Evolutionary conservation across 2,797 vertebrate genomes (phyloP), one percentile per base, ranked within the genome.

Genomic region (Chiropotes sagulatus): DNA sequence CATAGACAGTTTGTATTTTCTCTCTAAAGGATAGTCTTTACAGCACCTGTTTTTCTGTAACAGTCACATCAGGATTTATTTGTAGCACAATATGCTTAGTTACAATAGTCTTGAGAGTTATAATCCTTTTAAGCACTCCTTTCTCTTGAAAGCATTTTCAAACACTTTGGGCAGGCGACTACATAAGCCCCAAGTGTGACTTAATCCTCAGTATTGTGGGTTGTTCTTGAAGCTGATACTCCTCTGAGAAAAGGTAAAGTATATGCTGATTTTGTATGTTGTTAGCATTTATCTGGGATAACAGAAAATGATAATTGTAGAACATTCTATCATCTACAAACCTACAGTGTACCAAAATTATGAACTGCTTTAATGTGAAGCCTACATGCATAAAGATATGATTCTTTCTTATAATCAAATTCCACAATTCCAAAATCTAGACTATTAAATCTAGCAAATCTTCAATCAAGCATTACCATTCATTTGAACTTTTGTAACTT

Each of bases 91-190:
- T 82, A 78, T 52, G 76, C 76, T 83, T 90, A 91, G 81, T 97
- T 97, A 91, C 17, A 98, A 94, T 64, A 94, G 96, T 50, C 93
- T 93, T 70, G 97, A 98, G 95, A 97, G 61, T 97, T 97, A 90
- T 88, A 98, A 97, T 94, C 90, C 64, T 93, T 97, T 94, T 89
- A 95, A 97, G 88, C 44, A 46, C 20, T 88, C 36, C 19, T 30
- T 93, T 94, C 57, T 89, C 88, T 97, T 92, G 88, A 96, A 97
- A 91, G 30, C 39, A 61, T 97, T 98, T 92, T 94, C 93, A 97
- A 81, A 96, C 50, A 97, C 93, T 90, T 48, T 83, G 86, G 61
- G 17, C 36, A 85, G 58, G 52, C 2, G 4, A 89, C 46, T 86
- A n/a, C 57, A 58, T 67, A 93, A 87, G 30, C 30, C 82, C 73